phyloP scores from a whole-genome alignment of 1,140 invertebrate genomes.

The Akabosia matsudoensis region DNA sequence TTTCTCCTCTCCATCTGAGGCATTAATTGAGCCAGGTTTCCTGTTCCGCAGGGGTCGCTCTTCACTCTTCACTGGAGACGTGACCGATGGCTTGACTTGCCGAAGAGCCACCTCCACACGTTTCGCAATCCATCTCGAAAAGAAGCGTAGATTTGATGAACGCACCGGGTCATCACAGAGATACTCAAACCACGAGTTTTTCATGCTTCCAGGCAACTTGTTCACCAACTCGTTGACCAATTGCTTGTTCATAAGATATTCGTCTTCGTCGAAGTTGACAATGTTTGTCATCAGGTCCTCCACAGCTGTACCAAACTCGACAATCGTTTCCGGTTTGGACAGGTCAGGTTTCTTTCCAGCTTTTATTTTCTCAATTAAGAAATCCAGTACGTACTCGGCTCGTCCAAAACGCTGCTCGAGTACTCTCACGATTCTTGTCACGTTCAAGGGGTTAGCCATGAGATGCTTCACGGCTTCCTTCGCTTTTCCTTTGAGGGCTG shows the following conservation, averaged over 20 bases:
- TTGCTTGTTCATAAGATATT: not conserved
- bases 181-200: not conserved
- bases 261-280: not conserved
- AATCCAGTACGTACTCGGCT: not conserved
- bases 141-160: not conserved
- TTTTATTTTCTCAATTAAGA: not conserved
- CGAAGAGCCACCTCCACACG: not conserved
- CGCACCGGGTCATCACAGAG: not conserved
- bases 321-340: not conserved
- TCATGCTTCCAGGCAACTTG: not conserved
- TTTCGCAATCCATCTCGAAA: not conserved
- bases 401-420: not conserved
- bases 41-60: not conserved
- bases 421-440: not conserved
- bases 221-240: not conserved
- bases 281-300: conserved; percentile 1
- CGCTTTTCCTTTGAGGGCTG: not conserved
- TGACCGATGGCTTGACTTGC: not conserved
- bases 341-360: not conserved
- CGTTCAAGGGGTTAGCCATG: not conserved
- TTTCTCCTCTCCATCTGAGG: not conserved
- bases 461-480: not conserved
- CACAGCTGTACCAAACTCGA: not conserved
- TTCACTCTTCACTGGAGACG: not conserved
- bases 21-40: not conserved